Evolutionary conservation across 2,113 vertebrate genomes (phyloP), one percentile per base, ranked within the genome.

Genomic region (Corydoras sp.): DNA sequence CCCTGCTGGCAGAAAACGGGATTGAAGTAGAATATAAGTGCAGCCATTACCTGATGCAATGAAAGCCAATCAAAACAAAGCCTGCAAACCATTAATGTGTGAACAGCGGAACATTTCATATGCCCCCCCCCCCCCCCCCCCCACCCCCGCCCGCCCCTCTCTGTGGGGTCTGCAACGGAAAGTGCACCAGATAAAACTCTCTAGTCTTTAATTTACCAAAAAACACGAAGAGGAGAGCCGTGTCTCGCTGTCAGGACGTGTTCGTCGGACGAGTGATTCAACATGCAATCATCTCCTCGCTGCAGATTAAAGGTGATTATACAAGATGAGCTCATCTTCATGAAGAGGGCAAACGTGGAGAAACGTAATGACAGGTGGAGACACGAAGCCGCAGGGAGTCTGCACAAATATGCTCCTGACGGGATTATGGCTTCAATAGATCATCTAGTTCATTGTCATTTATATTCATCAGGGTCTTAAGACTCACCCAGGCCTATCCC

Each of bases 31-130:
- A 11, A 49, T 62, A 61, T 87, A 82, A 74, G 81, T 81, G 76
- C 77, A 80, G 79, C 80, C 80, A 89, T 86, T 84, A 84, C 83
- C 80, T 86, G 83, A 87, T 80, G 81, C 87, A 85, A 86, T 87
- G 83, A 83, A 84, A 83, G 82, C 81, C 83, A 87, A 86, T 84
- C 80, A 81, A 85, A 88, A 88, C 83, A 84, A 80, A 81, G 83
- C 76, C 86, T 88, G 86, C 62, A 70, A 85, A 77, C 81, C 71
- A 89, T 89, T 89, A 87, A 10, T 35, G 74, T 58, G 55, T 62
- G 13, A 81, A 84, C 79, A 73, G 79, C 77, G 81, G 79, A 84
- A 72, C 72, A 76, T 78, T 80, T 84, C 84, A 81, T 80, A 78
- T 76, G 65, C 35, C 35, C 35, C 7, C 2, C 2, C 35, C 0